A percentile compares a stretch with the other conserved stretches of the same genome.
These are phyloP conservation scores for Dione juno DNA, from an alignment of 2,888 invertebrate genomes.

Conservation along the genomic window DNA sequence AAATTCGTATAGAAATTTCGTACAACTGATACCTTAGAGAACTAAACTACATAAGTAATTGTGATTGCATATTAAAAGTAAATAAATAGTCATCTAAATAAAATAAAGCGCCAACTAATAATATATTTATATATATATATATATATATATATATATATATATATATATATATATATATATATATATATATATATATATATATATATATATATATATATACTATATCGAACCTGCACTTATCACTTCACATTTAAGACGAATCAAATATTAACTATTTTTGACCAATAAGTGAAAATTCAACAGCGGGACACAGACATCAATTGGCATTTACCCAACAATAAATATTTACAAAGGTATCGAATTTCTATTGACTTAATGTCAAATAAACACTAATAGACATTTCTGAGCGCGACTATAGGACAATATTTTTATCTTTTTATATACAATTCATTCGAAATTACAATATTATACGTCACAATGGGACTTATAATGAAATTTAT, in stretches of 20 bases:
- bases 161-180: no score
- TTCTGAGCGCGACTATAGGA: neutral
- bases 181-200: no score
- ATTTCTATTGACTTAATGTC: neutral
- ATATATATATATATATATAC: no score
- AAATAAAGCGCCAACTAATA: neutral
- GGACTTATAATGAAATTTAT: neutral
- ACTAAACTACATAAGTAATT: neutral
- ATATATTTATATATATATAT: no score
- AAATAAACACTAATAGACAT: neutral
- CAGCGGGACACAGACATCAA: neutral
- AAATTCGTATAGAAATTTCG: neutral
- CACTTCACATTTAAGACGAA: neutral
- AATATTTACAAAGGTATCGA: neutral
- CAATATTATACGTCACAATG: neutral
- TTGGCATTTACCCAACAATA: neutral
- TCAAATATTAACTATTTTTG: no score
- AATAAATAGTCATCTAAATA: neutral
- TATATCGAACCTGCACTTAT: neutral
- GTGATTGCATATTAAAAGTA: neutral
- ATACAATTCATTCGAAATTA: neutral
- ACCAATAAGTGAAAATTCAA: no score
- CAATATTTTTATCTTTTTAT: neutral
- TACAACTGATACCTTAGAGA: neutral
- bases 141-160: no score